phyloP scores from a whole-genome alignment of 2,888 invertebrate genomes.

The Uropetala carovei region DNA sequence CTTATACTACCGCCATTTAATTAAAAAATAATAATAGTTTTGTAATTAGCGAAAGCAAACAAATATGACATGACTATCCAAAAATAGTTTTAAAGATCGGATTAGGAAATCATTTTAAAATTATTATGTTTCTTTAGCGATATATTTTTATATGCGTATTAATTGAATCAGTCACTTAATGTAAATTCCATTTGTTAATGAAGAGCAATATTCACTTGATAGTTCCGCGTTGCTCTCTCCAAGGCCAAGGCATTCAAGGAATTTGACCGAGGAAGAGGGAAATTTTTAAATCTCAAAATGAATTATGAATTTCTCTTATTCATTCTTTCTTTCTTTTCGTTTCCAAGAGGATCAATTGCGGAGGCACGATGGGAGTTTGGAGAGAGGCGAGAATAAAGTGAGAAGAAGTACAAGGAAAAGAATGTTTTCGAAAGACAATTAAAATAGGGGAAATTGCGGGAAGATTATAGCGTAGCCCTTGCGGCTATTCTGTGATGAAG shows the following conservation, averaged over 20 bases:
- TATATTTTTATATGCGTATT: not conserved
- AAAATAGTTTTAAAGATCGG: not conserved
- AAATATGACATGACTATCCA: not conserved
- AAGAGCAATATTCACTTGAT: not conserved
- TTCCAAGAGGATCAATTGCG: conserved; percentile 1
- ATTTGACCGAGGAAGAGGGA: not conserved
- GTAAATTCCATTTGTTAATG: not conserved
- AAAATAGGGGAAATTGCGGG: no score
- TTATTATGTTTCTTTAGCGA: not conserved
- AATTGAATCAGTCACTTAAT: not conserved
- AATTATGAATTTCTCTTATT: conserved; percentile 24
- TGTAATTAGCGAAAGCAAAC: not conserved
- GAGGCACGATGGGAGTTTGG: not conserved
- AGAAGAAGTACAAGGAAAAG: no score
- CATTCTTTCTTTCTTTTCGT: not conserved
- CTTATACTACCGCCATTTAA: no score
- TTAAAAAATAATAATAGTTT: no score
- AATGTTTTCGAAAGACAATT: no score
- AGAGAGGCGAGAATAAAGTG: no score
- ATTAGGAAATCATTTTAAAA: not conserved
- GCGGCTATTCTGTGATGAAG: no score
- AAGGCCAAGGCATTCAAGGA: not conserved
- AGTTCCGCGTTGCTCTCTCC: not conserved
- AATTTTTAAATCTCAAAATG: not conserved
- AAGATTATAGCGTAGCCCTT: no score